These are phyloP conservation scores for Tetramorium bicarinatum DNA, from an alignment of 2,888 invertebrate genomes.

Conservation along the genomic window DNA sequence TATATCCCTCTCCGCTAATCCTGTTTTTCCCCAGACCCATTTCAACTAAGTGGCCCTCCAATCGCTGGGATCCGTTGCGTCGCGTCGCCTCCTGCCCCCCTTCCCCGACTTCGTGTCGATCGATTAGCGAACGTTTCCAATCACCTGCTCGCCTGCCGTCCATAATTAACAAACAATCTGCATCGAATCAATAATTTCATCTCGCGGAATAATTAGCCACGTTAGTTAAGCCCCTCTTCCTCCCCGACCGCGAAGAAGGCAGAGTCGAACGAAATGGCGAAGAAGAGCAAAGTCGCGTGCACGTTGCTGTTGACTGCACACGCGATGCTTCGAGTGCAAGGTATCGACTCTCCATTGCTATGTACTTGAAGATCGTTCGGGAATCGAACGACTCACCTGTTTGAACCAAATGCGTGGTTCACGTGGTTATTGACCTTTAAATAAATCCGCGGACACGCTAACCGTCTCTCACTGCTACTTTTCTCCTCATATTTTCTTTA, in stretches of 20 bases:
- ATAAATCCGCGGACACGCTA: constrained; percentile 33
- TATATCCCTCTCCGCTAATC: constrained; percentile 42
- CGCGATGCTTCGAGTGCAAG: constrained; percentile 69
- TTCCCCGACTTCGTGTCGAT: constrained; percentile 55
- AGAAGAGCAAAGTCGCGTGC: constrained; percentile 49
- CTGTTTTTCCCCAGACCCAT: constrained; percentile 44
- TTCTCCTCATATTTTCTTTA: neutral
- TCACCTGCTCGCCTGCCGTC: constrained; percentile 53
- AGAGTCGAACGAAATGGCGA: constrained; percentile 25
- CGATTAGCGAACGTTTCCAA: constrained; percentile 28
- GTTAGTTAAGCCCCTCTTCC: neutral
- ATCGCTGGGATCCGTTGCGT: constrained; percentile 52
- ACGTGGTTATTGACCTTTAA: constrained; percentile 36
- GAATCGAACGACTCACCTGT: constrained; percentile 42
- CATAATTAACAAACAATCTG: constrained; percentile 79
- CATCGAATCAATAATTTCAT: constrained; percentile 56
- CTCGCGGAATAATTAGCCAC: constrained; percentile 52
- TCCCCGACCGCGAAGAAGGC: neutral
- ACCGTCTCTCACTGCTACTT: neutral
- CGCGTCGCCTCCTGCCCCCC: constrained; percentile 19
- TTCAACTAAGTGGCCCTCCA: constrained; percentile 51
- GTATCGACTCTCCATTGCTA: constrained; percentile 49
- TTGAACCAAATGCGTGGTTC: constrained; percentile 34
- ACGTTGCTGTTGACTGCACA: constrained; percentile 66
- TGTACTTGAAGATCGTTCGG: constrained; percentile 18